phyloP scores from a whole-genome alignment of 2,888 invertebrate species.

The Laspeyria flexula region DNA sequence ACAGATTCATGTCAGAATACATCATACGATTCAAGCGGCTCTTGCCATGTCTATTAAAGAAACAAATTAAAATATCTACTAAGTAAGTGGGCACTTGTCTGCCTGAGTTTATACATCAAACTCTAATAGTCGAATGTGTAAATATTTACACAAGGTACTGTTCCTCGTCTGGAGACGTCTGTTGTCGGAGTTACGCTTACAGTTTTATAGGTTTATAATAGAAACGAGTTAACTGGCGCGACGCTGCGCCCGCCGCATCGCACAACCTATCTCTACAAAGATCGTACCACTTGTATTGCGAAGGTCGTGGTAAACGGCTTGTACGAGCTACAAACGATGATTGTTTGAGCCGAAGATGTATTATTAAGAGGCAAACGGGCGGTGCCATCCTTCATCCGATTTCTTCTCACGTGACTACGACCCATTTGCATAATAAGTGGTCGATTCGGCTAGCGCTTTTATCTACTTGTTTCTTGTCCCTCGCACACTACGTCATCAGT shows the following conservation, averaged over 20 bases:
- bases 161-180: slow-evolving; percentile 36
- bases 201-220: slow-evolving; percentile 18
- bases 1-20: slow-evolving; percentile 12
- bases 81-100: slow-evolving; percentile 22
- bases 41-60: slow-evolving; percentile 20
- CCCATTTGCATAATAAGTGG: slow-evolving; percentile 75
- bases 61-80: slow-evolving; percentile 36
- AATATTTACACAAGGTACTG: slow-evolving; percentile 51
- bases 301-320: slow-evolving; percentile 1
- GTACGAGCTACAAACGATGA: slow-evolving; percentile 16
- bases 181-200: slow-evolving; percentile 16
- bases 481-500: slow-evolving; percentile 39
- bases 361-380: slow-evolving; percentile 11
- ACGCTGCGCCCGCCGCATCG: neutral
- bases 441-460: slow-evolving; percentile 31
- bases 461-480: slow-evolving; percentile 27
- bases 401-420: slow-evolving; percentile 44
- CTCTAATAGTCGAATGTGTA: slow-evolving; percentile 47
- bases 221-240: neutral
- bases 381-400: slow-evolving; percentile 24
- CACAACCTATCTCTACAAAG: neutral
- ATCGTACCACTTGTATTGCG: neutral
- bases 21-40: slow-evolving; percentile 13
- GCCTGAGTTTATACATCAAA: too few relatives aligned
- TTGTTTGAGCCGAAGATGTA: slow-evolving; percentile 18